These are phyloP conservation scores for Dryobotodes eremita DNA, from an alignment of 2,888 invertebrate species.

Conservation along the genomic window DNA sequence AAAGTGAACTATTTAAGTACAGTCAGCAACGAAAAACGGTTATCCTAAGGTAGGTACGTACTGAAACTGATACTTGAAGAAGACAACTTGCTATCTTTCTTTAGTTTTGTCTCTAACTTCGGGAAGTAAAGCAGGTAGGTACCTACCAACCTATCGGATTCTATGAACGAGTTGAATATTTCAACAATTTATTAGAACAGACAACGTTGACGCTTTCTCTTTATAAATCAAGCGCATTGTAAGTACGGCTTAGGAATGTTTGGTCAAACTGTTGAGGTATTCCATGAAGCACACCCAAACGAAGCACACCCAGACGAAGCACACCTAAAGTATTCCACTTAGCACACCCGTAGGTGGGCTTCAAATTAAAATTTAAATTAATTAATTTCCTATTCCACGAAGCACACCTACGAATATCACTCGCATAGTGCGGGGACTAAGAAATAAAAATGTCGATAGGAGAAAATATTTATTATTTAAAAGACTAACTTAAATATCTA, in stretches of 20 bases:
- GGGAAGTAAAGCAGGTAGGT: background rate
- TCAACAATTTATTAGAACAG: background rate
- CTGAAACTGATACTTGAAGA: background rate
- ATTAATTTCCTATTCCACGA: too few species aligned
- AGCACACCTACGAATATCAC: too few species aligned
- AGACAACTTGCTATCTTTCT: background rate
- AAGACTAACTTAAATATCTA: too few species aligned
- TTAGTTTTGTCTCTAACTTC: background rate
- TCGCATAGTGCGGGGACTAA: too few species aligned
- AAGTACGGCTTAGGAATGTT: background rate
- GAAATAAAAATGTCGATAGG: too few species aligned
- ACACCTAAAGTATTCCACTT: too few species aligned
- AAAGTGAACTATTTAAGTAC: background rate
- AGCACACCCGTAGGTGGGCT: too few species aligned
- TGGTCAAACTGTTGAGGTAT: background rate
- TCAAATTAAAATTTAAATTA: too few species aligned
- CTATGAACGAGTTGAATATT: background rate
- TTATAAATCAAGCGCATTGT: background rate
- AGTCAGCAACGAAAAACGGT: background rate
- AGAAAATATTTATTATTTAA: too few species aligned
- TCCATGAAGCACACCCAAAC: too few species aligned
- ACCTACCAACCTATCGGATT: background rate
- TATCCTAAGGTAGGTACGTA: too few species aligned
- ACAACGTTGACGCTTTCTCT: conserved; percentile 3
- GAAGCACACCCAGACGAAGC: too few species aligned